phyloP scores from a whole-genome alignment of 2,888 invertebrate genomes.

The Agonum fuliginosum region DNA sequence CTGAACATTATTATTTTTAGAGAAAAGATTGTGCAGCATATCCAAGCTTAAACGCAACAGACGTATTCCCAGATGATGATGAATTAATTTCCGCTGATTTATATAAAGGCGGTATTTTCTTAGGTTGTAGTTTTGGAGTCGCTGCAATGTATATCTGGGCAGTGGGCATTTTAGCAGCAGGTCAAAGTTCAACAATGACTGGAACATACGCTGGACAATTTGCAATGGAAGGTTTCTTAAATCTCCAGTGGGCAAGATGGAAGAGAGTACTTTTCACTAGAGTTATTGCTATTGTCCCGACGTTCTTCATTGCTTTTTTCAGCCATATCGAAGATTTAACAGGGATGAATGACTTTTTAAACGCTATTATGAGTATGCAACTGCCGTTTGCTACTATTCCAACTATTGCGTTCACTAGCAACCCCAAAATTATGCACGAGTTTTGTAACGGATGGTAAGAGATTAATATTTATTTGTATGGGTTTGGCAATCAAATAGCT shows the following conservation, averaged over 20 bases:
- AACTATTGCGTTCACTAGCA: constrained; percentile 89
- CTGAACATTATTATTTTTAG: constrained; percentile 70
- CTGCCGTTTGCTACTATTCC: constrained; percentile 92
- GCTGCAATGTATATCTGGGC: constrained; percentile 91
- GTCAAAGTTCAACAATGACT: constrained; percentile 90
- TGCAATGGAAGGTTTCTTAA: constrained; percentile 91
- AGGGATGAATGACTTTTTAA: constrained; percentile 88
- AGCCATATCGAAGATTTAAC: constrained; percentile 82
- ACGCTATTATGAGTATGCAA: constrained; percentile 91
- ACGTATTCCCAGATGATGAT: constrained; percentile 73
- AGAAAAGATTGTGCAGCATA: constrained; percentile 67
- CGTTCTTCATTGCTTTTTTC: constrained; percentile 82
- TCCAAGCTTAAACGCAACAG: constrained; percentile 68
- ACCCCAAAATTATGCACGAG: constrained; percentile 86
- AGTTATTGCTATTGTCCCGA: constrained; percentile 85
- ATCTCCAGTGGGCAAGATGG: constrained; percentile 91
- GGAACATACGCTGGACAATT: constrained; percentile 83
- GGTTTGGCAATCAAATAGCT: too few relatives aligned
- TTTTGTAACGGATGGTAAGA: constrained; percentile 87
- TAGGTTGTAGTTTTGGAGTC: constrained; percentile 85
- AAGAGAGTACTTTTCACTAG: constrained; percentile 89
- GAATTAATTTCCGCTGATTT: constrained; percentile 79
- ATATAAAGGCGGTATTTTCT: constrained; percentile 83
- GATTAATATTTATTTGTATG: too few relatives aligned
- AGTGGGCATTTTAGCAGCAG: constrained; percentile 86